Percentiles rank a stretch among this genome's conserved stretches.
phyloP scores from a whole-genome alignment of 2,888 invertebrate genomes.

The Oxyscelio sp. region DNA sequence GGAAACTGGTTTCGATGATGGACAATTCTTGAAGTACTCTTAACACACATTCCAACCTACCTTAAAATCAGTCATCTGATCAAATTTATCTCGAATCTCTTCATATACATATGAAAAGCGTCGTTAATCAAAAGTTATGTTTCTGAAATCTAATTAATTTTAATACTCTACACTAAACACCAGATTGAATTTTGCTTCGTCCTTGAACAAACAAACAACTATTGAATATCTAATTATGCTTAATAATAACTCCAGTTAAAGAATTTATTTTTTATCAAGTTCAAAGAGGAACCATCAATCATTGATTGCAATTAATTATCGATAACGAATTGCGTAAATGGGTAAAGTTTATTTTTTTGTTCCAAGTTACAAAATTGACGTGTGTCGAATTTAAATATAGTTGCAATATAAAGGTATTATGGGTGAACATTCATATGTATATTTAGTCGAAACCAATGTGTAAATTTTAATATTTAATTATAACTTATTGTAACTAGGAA shows the following conservation, averaged over 20 bases:
- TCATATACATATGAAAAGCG: slow-evolving; percentile 66
- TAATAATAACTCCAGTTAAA: slow-evolving; percentile 38
- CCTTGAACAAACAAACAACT: slow-evolving; percentile 62
- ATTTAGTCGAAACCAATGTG: too few species aligned
- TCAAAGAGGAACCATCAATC: slow-evolving; percentile 65
- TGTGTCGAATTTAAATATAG: neutral
- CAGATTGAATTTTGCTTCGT: slow-evolving; percentile 54
- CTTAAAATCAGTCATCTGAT: slow-evolving; percentile 50
- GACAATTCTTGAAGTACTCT: slow-evolving; percentile 43
- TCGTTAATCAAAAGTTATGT: slow-evolving; percentile 64
- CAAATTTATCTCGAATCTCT: slow-evolving; percentile 29
- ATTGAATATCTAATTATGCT: slow-evolving; percentile 48
- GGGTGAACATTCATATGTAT: too few species aligned
- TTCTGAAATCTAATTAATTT: slow-evolving; percentile 53
- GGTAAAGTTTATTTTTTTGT: slow-evolving; percentile 5
- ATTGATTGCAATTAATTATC: slow-evolving; percentile 50
- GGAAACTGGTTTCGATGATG: slow-evolving; percentile 59
- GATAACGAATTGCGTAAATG: slow-evolving; percentile 49
- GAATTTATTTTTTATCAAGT: slow-evolving; percentile 46
- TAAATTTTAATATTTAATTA: too few species aligned
- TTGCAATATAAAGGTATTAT: too few species aligned
- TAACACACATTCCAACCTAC: slow-evolving; percentile 67
- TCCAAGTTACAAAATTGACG: neutral
- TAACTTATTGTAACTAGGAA: too few species aligned
- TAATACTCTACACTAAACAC: slow-evolving; percentile 55